Conservation (phyloP, 2,113 vertebrate species). For the Trachemys scripta region DNA sequence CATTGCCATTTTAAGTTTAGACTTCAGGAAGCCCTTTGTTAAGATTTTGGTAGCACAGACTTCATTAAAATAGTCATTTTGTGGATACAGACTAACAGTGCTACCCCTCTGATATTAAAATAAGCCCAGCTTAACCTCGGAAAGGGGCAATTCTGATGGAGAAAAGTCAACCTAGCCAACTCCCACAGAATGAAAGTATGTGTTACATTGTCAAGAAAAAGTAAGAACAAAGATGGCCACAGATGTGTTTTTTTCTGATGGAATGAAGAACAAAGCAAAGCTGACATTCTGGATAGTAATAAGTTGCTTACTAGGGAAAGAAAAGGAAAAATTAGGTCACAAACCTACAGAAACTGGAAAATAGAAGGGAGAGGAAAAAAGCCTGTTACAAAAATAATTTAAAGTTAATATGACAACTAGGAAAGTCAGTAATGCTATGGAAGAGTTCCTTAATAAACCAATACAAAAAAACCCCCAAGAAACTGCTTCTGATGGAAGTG, state of each 20-base stretch:
- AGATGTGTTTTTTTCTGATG: neutral
- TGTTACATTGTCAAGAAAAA: neutral
- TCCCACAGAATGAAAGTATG: neutral
- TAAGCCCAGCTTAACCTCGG: conserved; percentile 50
- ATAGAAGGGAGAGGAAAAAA: neutral
- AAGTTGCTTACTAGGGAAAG: neutral
- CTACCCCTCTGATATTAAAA: neutral
- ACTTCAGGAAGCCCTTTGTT: conserved; percentile 16
- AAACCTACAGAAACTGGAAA: neutral
- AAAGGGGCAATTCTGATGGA: neutral
- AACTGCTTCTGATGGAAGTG: neutral
- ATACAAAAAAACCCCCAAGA: neutral
- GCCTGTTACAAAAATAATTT: neutral
- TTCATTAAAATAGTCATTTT: conserved; percentile 12
- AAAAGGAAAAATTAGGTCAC: neutral
- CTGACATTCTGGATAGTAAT: neutral
- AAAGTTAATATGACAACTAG: neutral
- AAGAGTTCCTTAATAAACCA: neutral
- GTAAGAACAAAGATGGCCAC: neutral
- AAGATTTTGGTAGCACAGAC: conserved; percentile 51
- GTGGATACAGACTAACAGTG: too few species aligned
- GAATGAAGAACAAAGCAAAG: neutral
- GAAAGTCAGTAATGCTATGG: too few species aligned
- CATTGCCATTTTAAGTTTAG: neutral
- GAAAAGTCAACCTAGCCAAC: neutral